These are phyloP conservation scores for Ibidorhyncha struthersii DNA, from an alignment of 2,113 vertebrate genomes.

Conservation along the genomic window DNA sequence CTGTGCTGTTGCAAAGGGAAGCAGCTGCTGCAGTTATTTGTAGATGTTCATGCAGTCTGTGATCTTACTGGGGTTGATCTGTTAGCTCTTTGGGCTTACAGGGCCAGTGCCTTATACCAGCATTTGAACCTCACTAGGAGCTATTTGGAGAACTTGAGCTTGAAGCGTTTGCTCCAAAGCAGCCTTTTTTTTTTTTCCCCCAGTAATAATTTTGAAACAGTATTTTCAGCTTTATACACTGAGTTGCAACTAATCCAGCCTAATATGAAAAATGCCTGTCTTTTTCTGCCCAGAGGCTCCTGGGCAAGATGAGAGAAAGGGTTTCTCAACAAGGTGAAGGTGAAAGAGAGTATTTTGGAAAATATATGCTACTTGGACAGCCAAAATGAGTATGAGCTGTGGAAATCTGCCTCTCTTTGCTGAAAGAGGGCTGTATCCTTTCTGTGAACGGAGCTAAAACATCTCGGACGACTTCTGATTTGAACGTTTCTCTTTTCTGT, in stretches of 20 bases:
- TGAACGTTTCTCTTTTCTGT: background rate
- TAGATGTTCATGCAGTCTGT: background rate
- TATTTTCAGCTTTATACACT: background rate
- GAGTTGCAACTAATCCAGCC: background rate
- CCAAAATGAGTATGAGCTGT: background rate
- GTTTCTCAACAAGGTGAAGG: background rate
- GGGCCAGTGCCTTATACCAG: accelerated
- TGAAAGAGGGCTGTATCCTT: background rate
- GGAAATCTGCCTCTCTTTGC: background rate
- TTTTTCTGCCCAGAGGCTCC: background rate
- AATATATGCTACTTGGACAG: background rate
- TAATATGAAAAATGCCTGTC: accelerated
- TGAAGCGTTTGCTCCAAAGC: background rate
- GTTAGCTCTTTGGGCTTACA: background rate
- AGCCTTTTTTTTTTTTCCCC: background rate
- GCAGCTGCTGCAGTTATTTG: background rate
- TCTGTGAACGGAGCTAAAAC: background rate
- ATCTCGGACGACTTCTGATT: background rate
- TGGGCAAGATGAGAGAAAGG: background rate
- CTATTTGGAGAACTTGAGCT: background rate
- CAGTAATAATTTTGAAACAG: background rate
- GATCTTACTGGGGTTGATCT: background rate
- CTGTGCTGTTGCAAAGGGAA: background rate
- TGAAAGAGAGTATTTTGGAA: background rate
- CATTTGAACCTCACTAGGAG: background rate